Evolutionary conservation across 1,140 invertebrate genomes (phyloP).

Genomic region (Ditylenchus dipsaci): DNA sequence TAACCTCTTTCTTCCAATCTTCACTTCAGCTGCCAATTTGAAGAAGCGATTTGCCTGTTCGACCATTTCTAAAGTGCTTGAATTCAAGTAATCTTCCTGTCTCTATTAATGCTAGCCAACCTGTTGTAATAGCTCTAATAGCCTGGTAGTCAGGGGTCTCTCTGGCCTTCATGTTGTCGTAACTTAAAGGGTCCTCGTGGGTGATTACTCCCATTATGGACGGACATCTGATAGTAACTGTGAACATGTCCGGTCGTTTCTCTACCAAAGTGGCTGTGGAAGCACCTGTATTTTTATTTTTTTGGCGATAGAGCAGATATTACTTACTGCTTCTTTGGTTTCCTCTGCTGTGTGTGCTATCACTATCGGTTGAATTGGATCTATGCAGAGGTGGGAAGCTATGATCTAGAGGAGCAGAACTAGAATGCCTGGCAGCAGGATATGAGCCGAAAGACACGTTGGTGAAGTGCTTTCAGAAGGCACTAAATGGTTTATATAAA

Average conservation of each 20-base stretch:
- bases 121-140: not conserved
- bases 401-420: not conserved
- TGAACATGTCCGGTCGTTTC: constrained; percentile 30
- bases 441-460: not conserved
- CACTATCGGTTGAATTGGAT: not conserved
- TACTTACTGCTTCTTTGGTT: not conserved
- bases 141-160: not conserved
- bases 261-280: constrained; percentile 40
- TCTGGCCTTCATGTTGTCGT: not conserved
- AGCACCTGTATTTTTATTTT: not conserved
- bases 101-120: not conserved
- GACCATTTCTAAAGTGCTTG: constrained; percentile 9
- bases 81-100: not conserved
- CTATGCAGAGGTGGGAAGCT: not conserved
- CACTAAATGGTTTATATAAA: no score
- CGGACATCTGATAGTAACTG: constrained; percentile 22
- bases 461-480: not conserved
- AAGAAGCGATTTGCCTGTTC: constrained; percentile 28
- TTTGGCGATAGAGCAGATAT: not conserved
- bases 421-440: not conserved
- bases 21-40: constrained; percentile 1
- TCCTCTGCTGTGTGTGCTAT: not conserved
- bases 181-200: constrained; percentile 37
- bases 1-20: constrained; percentile 3
- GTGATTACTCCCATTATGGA: constrained; percentile 28